Percentiles rank a stretch among this genome's conserved stretches.
Conservation (phyloP, 2,113 vertebrate species). For the Crotalus horridus region DNA sequence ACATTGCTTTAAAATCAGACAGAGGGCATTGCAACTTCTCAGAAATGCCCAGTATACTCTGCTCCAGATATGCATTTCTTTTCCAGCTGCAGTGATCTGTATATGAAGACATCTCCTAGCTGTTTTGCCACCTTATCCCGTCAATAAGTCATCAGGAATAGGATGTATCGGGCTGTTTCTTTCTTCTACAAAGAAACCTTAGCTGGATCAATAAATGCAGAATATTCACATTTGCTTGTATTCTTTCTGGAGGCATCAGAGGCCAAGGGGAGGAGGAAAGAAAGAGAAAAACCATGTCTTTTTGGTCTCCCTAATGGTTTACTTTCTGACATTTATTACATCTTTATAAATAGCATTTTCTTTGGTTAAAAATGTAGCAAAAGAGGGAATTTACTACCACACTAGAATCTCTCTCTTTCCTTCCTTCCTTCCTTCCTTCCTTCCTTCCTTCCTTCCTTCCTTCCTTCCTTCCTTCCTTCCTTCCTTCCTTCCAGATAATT, state of each 20-base stretch:
- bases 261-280: not conserved
- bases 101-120: conserved; percentile 51
- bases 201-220: conserved; percentile 45
- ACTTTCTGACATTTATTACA: not conserved
- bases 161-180: conserved; percentile 45
- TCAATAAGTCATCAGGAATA: conserved; percentile 52
- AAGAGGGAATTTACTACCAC: not conserved
- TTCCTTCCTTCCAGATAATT: not conserved
- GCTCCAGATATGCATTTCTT: conserved; percentile 20
- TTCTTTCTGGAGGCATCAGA: not conserved
- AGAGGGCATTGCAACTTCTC: conserved; percentile 31
- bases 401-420: not conserved
- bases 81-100: conserved; percentile 53
- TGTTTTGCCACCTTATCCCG: conserved; percentile 2
- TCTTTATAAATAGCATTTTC: rapidly evolving
- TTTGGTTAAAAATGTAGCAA: not conserved
- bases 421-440: not conserved
- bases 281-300: not conserved
- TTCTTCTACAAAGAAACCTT: conserved; percentile 39
- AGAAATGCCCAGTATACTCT: conserved; percentile 20
- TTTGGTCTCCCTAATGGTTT: not conserved
- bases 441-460: not conserved
- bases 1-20: not conserved
- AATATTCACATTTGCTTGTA: conserved; percentile 43
- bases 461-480: not conserved